Percentiles rank a stretch among this genome's conserved stretches.
Conservation (phyloP, 2,888 invertebrate genomes). For the Salpingus planirostris region DNA sequence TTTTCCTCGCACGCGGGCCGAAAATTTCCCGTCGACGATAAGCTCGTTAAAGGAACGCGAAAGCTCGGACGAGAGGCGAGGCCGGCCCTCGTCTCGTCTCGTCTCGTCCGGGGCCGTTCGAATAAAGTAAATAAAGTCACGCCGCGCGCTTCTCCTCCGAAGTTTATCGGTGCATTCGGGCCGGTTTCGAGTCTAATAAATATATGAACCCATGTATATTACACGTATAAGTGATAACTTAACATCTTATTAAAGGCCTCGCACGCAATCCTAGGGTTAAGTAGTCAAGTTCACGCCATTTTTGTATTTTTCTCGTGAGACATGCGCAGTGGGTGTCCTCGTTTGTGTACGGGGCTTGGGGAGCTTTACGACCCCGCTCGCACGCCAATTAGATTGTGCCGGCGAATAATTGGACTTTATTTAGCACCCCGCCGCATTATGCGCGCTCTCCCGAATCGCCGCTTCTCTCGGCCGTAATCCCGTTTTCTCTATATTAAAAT, state of each 20-base stretch:
- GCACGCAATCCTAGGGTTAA: conserved; percentile 37
- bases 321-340: conserved; percentile 7
- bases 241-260: conserved; percentile 39
- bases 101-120: too few relatives aligned
- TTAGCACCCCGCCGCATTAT: too few relatives aligned
- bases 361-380: conserved; percentile 5
- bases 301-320: conserved; percentile 22
- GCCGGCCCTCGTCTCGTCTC: too few relatives aligned
- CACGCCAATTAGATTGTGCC: conserved; percentile 6
- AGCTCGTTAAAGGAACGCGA: too few relatives aligned
- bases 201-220: conserved; percentile 40
- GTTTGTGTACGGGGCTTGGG: conserved; percentile 8
- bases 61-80: too few relatives aligned
- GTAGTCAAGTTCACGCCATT: conserved; percentile 34
- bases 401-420: neutral
- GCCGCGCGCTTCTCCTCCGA: conserved; percentile 20
- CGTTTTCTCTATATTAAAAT: too few relatives aligned
- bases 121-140: too few relatives aligned
- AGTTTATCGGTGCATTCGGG: conserved; percentile 23
- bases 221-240: conserved; percentile 42
- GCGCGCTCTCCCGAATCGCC: too few relatives aligned
- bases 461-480: too few relatives aligned
- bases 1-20: too few relatives aligned
- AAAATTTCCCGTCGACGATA: too few relatives aligned
- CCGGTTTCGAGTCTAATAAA: conserved; percentile 32